Evolutionary conservation across 2,113 vertebrate species (phyloP).

Genomic region (Dicaeum eximium): DNA sequence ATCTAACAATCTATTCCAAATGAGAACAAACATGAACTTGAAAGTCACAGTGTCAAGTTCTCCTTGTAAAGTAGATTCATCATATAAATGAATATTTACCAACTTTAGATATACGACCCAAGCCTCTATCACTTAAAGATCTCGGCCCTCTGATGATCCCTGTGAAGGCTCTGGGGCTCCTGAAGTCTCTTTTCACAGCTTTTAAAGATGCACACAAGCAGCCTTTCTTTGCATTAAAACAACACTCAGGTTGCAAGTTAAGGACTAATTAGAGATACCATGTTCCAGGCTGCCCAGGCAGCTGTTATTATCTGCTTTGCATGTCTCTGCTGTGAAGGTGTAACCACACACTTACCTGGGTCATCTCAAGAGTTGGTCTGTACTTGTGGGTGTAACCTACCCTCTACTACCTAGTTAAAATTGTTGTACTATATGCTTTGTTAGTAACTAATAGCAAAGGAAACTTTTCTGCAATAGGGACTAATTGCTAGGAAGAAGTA

Average conservation of each 20-base stretch:
- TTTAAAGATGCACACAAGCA: neutral
- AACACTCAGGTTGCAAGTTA: neutral
- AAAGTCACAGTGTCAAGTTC: neutral
- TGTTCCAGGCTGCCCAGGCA: neutral
- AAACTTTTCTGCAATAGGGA: neutral
- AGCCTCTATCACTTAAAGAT: neutral
- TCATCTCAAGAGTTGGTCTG: neutral
- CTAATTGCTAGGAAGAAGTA: neutral
- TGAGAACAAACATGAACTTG: neutral
- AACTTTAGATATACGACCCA: neutral
- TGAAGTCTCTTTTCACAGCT: slow-evolving; percentile 13
- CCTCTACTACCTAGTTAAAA: neutral
- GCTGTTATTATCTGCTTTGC: slow-evolving; percentile 37
- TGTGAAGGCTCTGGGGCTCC: neutral
- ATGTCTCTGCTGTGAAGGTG: neutral
- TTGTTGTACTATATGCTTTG: neutral
- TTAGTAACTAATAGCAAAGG: neutral
- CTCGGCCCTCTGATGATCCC: neutral
- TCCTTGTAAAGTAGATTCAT: neutral
- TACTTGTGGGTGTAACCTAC: neutral
- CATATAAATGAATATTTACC: neutral
- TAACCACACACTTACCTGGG: neutral
- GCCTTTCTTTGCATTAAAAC: slow-evolving; percentile 11
- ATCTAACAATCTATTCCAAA: neutral
- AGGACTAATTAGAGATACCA: slow-evolving; percentile 45